Evolutionary conservation across 2,888 invertebrate genomes (phyloP).

Genomic region (Megalurothrips usitatus): DNA sequence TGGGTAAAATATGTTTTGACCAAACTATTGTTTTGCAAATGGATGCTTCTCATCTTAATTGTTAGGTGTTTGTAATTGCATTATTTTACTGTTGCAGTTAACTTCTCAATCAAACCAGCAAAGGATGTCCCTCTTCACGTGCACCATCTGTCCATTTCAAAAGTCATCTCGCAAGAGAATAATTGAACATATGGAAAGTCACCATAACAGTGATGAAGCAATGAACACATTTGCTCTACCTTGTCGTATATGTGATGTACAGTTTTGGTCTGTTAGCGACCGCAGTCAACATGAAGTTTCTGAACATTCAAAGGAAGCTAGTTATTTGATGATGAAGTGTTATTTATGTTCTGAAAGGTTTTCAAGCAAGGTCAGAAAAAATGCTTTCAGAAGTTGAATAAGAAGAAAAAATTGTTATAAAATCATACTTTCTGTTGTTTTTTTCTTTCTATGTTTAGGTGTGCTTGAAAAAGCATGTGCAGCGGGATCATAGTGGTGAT

Average conservation of each 20-base stretch:
- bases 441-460: background rate
- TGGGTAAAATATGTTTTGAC: background rate
- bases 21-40: background rate
- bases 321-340: background rate
- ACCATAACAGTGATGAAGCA: background rate
- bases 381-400: background rate
- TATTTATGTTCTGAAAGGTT: background rate
- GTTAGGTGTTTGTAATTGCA: background rate
- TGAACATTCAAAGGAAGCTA: background rate
- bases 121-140: background rate
- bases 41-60: background rate
- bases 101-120: background rate
- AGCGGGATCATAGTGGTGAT: background rate
- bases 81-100: background rate
- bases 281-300: background rate
- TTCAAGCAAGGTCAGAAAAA: background rate
- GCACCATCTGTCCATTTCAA: background rate
- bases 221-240: background rate
- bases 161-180: background rate
- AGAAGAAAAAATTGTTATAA: background rate
- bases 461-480: background rate
- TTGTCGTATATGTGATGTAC: background rate
- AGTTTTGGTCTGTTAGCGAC: background rate
- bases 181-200: background rate
- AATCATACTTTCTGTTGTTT: background rate